These are phyloP conservation scores for Charadrius vociferus DNA, from an alignment of 2,113 vertebrate genomes.

Conservation along the genomic window DNA sequence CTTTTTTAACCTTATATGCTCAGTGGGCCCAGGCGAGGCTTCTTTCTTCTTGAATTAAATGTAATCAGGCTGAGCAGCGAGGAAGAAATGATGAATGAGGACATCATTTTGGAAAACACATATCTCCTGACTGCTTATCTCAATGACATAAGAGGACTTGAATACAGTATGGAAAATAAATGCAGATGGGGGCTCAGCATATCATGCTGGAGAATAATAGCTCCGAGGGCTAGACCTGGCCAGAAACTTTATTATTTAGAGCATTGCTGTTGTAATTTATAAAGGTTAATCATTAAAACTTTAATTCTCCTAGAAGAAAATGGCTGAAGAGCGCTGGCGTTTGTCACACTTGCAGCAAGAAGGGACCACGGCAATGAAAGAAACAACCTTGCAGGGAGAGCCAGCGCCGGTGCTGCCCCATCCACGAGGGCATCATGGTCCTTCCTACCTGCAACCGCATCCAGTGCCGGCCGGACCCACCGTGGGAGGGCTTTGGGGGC, in stretches of 20 bases:
- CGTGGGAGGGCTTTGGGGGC: rapidly evolving
- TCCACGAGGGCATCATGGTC: not conserved
- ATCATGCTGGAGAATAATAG: conserved; percentile 51
- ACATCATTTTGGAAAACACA: conserved; percentile 65
- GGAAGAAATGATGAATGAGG: conserved; percentile 70
- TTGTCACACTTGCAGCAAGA: not conserved
- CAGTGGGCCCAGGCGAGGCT: conserved; percentile 18
- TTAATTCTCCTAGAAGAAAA: not conserved
- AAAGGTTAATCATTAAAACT: conserved; percentile 55
- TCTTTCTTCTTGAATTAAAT: conserved; percentile 73
- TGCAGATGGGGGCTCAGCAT: conserved; percentile 42
- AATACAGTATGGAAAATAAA: conserved; percentile 53
- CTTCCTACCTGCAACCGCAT: not conserved
- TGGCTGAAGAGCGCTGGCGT: conserved; percentile 14
- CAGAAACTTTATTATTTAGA: conserved; percentile 51
- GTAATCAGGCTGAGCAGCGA: conserved; percentile 65
- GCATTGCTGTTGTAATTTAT: conserved; percentile 24
- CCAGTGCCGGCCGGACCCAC: rapidly evolving
- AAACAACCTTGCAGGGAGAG: not conserved
- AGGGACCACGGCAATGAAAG: not conserved
- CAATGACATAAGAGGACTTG: conserved; percentile 67
- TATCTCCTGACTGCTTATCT: conserved; percentile 69
- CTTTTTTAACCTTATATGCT: conserved; percentile 70
- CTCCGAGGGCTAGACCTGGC: conserved; percentile 6
- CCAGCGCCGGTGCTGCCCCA: not conserved